A percentile compares a stretch with the other conserved stretches of the same genome.
These are phyloP conservation scores for Stigmatopora nigra DNA, from an alignment of 2,113 vertebrate genomes.

Conservation along the genomic window DNA sequence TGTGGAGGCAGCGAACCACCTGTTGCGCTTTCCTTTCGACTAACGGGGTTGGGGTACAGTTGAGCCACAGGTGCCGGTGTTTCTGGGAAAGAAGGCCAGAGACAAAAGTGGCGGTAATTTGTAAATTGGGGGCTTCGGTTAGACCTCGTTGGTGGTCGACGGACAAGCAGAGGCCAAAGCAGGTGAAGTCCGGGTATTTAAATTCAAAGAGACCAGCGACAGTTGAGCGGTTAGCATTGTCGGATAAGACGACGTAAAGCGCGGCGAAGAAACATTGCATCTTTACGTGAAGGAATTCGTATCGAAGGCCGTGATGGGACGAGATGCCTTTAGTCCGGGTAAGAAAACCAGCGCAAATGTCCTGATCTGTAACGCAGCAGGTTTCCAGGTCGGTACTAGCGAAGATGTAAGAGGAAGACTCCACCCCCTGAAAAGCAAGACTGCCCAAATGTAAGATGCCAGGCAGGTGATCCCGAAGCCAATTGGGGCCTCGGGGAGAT, in stretches of 20 bases:
- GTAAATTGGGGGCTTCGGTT: slow-evolving; percentile 66
- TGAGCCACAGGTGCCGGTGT: slow-evolving; percentile 52
- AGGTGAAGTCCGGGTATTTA: slow-evolving; percentile 16
- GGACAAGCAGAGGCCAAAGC: slow-evolving; percentile 46
- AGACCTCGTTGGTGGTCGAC: background rate
- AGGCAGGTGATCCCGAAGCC: slow-evolving; percentile 51
- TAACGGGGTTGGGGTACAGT: slow-evolving; percentile 38
- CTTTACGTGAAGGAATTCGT: slow-evolving; percentile 79
- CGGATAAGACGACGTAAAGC: slow-evolving; percentile 63
- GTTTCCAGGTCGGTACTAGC: slow-evolving; percentile 63
- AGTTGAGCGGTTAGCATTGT: slow-evolving; percentile 16
- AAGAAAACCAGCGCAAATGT: slow-evolving; percentile 74
- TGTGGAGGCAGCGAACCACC: slow-evolving; percentile 64
- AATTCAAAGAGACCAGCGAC: slow-evolving; percentile 67
- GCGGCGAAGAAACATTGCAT: slow-evolving; percentile 83
- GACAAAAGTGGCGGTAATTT: slow-evolving; percentile 76
- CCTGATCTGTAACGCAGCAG: slow-evolving; percentile 59
- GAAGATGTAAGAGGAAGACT: slow-evolving; percentile 70
- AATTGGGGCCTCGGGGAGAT: slow-evolving; percentile 10
- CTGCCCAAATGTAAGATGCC: slow-evolving; percentile 67
- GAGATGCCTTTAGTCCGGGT: slow-evolving; percentile 59
- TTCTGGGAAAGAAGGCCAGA: slow-evolving; percentile 73
- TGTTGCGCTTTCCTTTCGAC: slow-evolving; percentile 56
- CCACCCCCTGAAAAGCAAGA: slow-evolving; percentile 73
- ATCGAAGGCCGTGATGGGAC: slow-evolving; percentile 26